A percentile compares a stretch with the other conserved stretches of the same genome.
Evolutionary conservation across 2,888 invertebrate species (phyloP).

Genomic region (Phalera bucephala): DNA sequence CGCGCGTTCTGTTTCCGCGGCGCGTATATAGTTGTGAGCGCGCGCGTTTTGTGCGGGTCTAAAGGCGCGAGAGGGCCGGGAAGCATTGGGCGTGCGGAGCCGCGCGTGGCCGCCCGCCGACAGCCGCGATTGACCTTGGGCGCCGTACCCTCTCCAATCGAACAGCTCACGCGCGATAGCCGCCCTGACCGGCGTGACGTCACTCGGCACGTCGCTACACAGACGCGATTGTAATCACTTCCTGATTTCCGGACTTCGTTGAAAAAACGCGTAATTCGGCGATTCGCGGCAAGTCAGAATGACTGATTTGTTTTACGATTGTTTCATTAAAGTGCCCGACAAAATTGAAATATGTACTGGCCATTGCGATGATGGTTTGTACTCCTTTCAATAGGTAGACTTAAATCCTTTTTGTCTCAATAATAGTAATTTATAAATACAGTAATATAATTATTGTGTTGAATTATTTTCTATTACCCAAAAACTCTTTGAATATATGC

Average conservation of each 20-base stretch:
- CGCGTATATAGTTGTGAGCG: slow-evolving; percentile 74
- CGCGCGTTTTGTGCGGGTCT: slow-evolving; percentile 68
- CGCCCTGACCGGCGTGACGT: slow-evolving; percentile 19
- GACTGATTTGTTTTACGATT: background rate
- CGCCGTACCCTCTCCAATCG: slow-evolving; percentile 38
- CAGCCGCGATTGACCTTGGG: slow-evolving; percentile 62
- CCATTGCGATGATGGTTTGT: too few species aligned
- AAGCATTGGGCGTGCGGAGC: slow-evolving; percentile 65
- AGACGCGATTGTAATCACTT: slow-evolving; percentile 4
- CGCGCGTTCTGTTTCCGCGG: slow-evolving; percentile 66
- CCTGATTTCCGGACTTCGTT: background rate
- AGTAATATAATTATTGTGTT: too few species aligned
- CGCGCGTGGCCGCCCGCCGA: slow-evolving; percentile 61
- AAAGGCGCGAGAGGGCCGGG: slow-evolving; percentile 69
- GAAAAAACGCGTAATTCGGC: background rate
- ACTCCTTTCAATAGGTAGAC: background rate
- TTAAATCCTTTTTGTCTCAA: background rate
- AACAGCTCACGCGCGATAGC: slow-evolving; percentile 29
- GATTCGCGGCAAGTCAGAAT: background rate
- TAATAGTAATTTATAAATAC: too few species aligned
- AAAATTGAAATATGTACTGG: background rate
- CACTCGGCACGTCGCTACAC: slow-evolving; percentile 14
- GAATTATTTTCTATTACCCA: too few species aligned
- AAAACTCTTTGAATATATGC: too few species aligned
- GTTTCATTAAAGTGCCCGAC: too few species aligned